Evolutionary conservation across 2,888 invertebrate genomes (phyloP).

Genomic region (Euplexia lucipara): DNA sequence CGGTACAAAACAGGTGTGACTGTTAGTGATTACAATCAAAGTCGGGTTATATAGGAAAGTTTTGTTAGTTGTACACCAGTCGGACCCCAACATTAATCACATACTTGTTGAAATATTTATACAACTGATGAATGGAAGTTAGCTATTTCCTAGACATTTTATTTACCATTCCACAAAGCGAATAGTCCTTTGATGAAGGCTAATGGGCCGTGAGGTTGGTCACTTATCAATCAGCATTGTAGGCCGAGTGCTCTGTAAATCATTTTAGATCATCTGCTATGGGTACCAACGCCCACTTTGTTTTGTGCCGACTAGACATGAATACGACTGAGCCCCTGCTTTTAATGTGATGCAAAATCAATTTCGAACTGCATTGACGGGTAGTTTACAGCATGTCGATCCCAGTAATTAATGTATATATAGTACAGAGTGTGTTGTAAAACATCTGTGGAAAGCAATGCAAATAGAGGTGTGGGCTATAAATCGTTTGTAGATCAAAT

Average conservation of each 20-base stretch:
- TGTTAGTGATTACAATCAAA: slow-evolving; percentile 11
- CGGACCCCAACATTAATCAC: slow-evolving; percentile 37
- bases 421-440: slow-evolving; percentile 34
- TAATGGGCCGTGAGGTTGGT: slow-evolving; percentile 81
- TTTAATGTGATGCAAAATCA: slow-evolving; percentile 73
- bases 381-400: slow-evolving; percentile 66
- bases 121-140: slow-evolving; percentile 54
- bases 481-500: slow-evolving; percentile 43
- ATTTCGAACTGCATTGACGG: slow-evolving; percentile 70
- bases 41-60: slow-evolving; percentile 8
- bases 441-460: slow-evolving; percentile 41
- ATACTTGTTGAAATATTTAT: slow-evolving; percentile 21
- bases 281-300: slow-evolving; percentile 74
- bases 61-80: slow-evolving; percentile 21
- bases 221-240: slow-evolving; percentile 82
- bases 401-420: slow-evolving; percentile 63
- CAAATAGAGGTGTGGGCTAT: slow-evolving; percentile 37
- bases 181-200: slow-evolving; percentile 81
- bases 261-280: slow-evolving; percentile 76
- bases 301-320: slow-evolving; percentile 73
- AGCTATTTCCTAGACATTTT: slow-evolving; percentile 64
- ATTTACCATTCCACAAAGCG: slow-evolving; percentile 58
- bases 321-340: slow-evolving; percentile 73
- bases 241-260: slow-evolving; percentile 70
- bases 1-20: slow-evolving; percentile 24